Evolutionary conservation across 2,888 invertebrate species (phyloP), one percentile per base, ranked within the genome.

Genomic region (Clusia tigrina): DNA sequence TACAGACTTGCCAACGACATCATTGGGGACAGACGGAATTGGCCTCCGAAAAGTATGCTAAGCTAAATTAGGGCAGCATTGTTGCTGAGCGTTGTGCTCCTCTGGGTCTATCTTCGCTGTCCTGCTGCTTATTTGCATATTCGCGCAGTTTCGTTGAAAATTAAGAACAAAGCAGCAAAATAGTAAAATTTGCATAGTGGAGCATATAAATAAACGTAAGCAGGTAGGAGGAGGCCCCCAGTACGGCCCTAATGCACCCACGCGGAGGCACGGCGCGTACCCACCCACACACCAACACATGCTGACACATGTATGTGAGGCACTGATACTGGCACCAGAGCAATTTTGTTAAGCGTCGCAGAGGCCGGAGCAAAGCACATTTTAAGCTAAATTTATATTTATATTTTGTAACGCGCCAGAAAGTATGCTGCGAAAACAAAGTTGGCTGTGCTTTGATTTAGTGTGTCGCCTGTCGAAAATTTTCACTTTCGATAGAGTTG

Each of bases 371-470:
- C 17, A 23, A 22, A 22, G 22, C 22, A 1, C 38, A 59, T 53
- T 32, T 53, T 32, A 37, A 20, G 24, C 53, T 23, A 53, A 53
- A 53, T 53, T 37, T 53, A 59, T n/a, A n/a, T 52, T 38, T 20
- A 15, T 22, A 32, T 37, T 22, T 23, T 10, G 22, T 17, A 20
- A 32, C 18, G 18, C 17, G 15, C 48, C 48, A 20, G 22, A 48
- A 48, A 20, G 48, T 48, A 48, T 48, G 22, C 48, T 42, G 5
- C 22, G 2, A 58, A 52, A 48, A 15, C 46, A 20, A 10, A 5
- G 52, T 51, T 32, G 58, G 38, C 26, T 9, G 10, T 25, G 22
- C 25, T 54, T 51, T 60, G 48, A 51, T 51, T 60, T 60, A 60
- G 42, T 54, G 32, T 6, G 32, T 32, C 32, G 32, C 32, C 12